These are phyloP conservation scores for Lethrus apterus DNA, from an alignment of 1,140 invertebrate species.

Conservation along the genomic window DNA sequence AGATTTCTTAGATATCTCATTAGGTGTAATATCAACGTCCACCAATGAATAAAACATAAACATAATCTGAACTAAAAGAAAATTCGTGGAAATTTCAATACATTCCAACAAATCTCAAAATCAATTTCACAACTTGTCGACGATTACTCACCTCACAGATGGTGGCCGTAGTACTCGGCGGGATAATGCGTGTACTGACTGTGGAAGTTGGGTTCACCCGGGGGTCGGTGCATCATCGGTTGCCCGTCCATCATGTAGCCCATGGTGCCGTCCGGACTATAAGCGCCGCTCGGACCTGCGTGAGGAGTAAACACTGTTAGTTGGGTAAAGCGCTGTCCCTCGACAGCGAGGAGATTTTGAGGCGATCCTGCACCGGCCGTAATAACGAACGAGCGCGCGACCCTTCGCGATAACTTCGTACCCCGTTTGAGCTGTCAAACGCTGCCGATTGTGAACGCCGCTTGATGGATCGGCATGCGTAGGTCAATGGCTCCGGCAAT, in stretches of 20 bases:
- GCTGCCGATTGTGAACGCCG: conserved; percentile 28
- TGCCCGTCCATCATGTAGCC: conserved; percentile 96
- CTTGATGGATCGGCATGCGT: conserved; percentile 61
- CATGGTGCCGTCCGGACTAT: conserved; percentile 90
- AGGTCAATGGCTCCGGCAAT: conserved; percentile 67
- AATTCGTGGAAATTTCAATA: too few relatives aligned
- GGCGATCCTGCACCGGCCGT: conserved; percentile 15
- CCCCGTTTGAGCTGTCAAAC: too few relatives aligned
- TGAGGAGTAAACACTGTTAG: conserved; percentile 77
- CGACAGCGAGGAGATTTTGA: conserved; percentile 13
- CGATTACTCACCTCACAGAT: conserved; percentile 59
- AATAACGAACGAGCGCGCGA: too few relatives aligned
- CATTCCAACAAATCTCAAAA: too few relatives aligned
- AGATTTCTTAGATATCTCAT: too few relatives aligned
- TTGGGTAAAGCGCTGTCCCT: conserved; percentile 39
- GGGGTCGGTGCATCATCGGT: conserved; percentile 89
- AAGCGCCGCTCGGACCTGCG: conserved; percentile 86
- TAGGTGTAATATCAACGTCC: too few relatives aligned
- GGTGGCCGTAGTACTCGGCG: conserved; percentile 85
- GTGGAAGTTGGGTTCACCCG: conserved; percentile 82
- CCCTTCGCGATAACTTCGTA: too few relatives aligned
- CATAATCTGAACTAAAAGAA: too few relatives aligned
- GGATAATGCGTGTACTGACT: conserved; percentile 84
- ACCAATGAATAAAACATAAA: too few relatives aligned
- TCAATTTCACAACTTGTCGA: too few relatives aligned